Base-by-base conservation (phyloP, 1,140 invertebrate species). In the Pteromalus puparum region DNA sequence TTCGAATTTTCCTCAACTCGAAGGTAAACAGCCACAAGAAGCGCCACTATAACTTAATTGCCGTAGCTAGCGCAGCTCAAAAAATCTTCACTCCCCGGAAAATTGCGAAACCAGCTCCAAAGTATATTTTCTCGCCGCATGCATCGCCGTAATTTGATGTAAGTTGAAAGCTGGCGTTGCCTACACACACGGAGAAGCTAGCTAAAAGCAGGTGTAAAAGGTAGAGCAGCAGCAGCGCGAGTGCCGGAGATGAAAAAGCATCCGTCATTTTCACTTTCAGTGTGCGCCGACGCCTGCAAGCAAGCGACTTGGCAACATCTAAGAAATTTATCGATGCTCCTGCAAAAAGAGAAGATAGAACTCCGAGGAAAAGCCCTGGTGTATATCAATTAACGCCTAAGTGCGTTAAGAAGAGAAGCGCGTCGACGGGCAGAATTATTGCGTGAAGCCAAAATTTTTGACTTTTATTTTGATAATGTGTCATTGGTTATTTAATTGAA, bases 351-450 rank as follows among this genome's bases (percentile, higher is more conserved):
- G 24, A 76, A 73, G 18, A 34, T 9, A 6, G 34, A 77, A 0
- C 10, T n/a, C 30, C 30, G 13, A 46, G 74, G 38, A 75, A 75
- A 75, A 61, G 75, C 26, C 9, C 30, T 34, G 30, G 75, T 77
- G 75, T 77, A 77, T 77, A 77, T 77, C 75, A 77, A 77, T 77
- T 77, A 77, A 77, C 75, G 48, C 46, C 48, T 77, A 77, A 77
- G 18, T 77, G 75, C 75, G 75, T 77, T 77, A 77, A 77, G 48
- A n/a, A 30, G 26, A 61, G 75, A 30, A 61, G 4, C 67, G 12
- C 38, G 73, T 48, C 73, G n/a, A 38, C 28, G 18, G n/a, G 26
- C 10, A 26, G 34, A 77, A 77, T 77, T 77, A 77, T 77, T 21
- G 48, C 26, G 21, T 26, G 48, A 30, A 21, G 18, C 21, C 12